Evolutionary conservation across 1,140 invertebrate species (phyloP).

Genomic region (Drosophila lini): DNA sequence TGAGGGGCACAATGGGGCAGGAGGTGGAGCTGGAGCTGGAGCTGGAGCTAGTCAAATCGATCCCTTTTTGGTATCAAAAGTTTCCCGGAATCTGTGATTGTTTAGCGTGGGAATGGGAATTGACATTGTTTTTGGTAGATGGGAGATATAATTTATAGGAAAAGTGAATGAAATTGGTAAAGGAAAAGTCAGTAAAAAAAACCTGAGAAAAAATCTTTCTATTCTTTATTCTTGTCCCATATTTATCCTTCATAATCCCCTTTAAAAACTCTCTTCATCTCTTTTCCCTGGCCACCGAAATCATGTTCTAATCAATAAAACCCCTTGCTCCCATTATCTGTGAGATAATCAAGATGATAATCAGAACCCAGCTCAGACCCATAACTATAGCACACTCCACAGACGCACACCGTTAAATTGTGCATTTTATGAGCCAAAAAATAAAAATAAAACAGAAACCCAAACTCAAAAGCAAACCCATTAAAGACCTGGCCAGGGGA

Average conservation of each 20-base stretch:
- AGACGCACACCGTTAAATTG: slow-evolving; percentile 67
- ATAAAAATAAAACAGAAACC: slow-evolving; percentile 4
- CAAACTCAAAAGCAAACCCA: slow-evolving; percentile 22
- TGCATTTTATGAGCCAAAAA: slow-evolving; percentile 62
- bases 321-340: slow-evolving; percentile 43
- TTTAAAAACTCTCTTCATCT: neutral
- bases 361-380: slow-evolving; percentile 22
- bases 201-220: neutral
- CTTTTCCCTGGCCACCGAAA: slow-evolving; percentile 14
- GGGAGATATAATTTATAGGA: neutral
- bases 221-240: neutral
- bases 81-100: slow-evolving; percentile 56
- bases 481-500: slow-evolving; percentile 58
- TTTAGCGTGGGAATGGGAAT: slow-evolving; percentile 32
- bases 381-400: slow-evolving; percentile 70
- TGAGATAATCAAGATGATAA: slow-evolving; percentile 42
- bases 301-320: slow-evolving; percentile 56
- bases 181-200: neutral
- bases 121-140: slow-evolving; percentile 8
- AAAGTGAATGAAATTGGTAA: neutral
- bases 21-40: neutral
- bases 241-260: too few species aligned
- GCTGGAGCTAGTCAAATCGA: slow-evolving; percentile 45
- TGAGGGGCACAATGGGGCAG: slow-evolving; percentile 57
- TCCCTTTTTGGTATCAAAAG: slow-evolving; percentile 59